phyloP scores from a whole-genome alignment of 2,113 vertebrate genomes.

The Dipodomys merriami region DNA sequence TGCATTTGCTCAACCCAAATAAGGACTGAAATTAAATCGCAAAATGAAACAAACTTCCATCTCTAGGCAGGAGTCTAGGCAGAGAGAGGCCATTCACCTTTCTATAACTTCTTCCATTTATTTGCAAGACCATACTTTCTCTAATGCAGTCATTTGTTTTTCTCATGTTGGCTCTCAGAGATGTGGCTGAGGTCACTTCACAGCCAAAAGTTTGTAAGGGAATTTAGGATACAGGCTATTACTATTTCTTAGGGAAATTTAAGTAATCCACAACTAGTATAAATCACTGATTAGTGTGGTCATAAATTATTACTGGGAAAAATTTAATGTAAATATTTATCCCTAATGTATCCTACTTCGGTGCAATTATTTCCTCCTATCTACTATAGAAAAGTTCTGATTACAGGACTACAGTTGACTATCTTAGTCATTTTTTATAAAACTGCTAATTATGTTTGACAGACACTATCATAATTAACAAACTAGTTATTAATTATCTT shows the following conservation, averaged over 20 bases:
- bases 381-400: slow-evolving; percentile 57
- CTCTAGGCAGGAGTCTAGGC: background rate
- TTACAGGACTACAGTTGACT: slow-evolving; percentile 54
- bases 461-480: background rate
- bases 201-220: background rate
- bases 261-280: background rate
- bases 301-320: background rate
- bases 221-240: background rate
- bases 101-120: background rate
- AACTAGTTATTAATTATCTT: no score
- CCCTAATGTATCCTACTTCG: slow-evolving; percentile 39
- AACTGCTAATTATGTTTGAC: slow-evolving; percentile 50
- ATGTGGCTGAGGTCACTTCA: background rate
- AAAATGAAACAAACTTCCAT: background rate
- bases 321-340: background rate
- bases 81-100: background rate
- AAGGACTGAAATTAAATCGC: background rate
- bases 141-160: background rate
- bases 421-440: background rate
- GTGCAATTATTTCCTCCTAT: slow-evolving; percentile 49
- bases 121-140: background rate
- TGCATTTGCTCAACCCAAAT: background rate
- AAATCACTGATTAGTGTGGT: background rate
- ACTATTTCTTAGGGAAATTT: background rate
- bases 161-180: background rate